phyloP scores from a whole-genome alignment of 2,113 vertebrate genomes.

The Halichoerus grypus region DNA sequence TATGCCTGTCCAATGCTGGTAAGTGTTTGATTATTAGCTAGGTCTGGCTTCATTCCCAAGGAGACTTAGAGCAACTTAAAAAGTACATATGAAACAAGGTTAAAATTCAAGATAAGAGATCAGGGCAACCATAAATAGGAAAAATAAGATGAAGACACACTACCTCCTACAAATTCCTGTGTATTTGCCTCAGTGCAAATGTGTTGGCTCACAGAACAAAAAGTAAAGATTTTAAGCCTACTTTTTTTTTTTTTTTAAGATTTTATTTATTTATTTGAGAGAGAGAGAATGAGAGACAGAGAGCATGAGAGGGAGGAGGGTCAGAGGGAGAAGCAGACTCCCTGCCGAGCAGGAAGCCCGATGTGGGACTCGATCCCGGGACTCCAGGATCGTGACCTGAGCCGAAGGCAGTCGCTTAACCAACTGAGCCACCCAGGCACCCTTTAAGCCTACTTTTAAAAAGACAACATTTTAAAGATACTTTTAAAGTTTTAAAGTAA shows the following conservation, averaged over 20 bases:
- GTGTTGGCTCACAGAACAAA: not conserved
- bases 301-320: no score
- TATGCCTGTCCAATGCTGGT: not conserved
- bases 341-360: no score
- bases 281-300: no score
- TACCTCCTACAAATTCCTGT: not conserved
- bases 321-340: no score
- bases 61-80: slow-evolving; percentile 27
- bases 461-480: not conserved
- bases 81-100: not conserved
- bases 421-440: no score
- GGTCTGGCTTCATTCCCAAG: not conserved
- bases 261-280: no score
- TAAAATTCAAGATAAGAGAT: slow-evolving; percentile 41
- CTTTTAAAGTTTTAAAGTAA: not conserved
- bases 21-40: slow-evolving; percentile 4
- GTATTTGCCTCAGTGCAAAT: not conserved
- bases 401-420: no score
- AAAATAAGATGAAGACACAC: not conserved
- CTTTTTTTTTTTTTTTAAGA: no score
- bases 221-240: not conserved
- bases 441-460: not conserved
- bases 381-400: no score
- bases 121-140: not conserved
- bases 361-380: no score